A percentile compares a stretch with the other conserved stretches of the same genome.
These are phyloP conservation scores for Luidia sarsii DNA, from an alignment of 53 echinoderm and acorn worm genomes.

Conservation along the genomic window DNA sequence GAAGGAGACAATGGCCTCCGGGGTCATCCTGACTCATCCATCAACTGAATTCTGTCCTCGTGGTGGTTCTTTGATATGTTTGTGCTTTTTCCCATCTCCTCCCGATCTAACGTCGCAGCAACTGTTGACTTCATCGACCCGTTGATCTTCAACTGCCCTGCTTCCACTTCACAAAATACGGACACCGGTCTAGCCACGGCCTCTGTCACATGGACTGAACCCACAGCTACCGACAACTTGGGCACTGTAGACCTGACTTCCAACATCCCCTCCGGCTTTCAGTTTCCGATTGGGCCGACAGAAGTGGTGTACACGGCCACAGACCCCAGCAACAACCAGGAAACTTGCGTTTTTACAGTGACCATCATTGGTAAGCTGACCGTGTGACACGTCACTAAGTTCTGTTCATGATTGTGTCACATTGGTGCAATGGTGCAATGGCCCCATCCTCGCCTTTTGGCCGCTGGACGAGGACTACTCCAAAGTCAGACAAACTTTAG, in stretches of 20 bases:
- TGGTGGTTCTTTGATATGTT: no score
- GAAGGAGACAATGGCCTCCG: no score
- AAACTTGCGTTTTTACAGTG: slow-evolving; percentile 36
- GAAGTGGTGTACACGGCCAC: slow-evolving; percentile 55
- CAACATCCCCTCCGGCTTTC: background rate
- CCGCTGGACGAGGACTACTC: no score
- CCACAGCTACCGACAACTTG: slow-evolving; percentile 41
- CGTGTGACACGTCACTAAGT: no score
- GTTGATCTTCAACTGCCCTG: slow-evolving; percentile 35
- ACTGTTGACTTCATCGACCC: slow-evolving; percentile 12
- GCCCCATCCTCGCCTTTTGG: no score
- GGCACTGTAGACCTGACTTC: background rate
- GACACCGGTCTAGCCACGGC: slow-evolving; percentile 19
- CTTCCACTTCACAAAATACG: background rate
- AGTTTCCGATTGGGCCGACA: slow-evolving; percentile 37
- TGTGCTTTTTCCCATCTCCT: no score
- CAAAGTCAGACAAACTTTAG: no score
- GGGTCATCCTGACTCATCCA: no score
- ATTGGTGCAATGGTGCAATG: no score
- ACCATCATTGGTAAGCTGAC: slow-evolving; percentile 29
- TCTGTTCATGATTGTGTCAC: no score
- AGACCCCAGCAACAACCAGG: slow-evolving; percentile 33
- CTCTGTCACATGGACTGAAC: slow-evolving; percentile 49
- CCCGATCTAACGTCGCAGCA: no score
- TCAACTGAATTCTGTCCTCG: no score